Evolutionary conservation across 92 coral and sea anemone species (phyloP).

Genomic region (Scolanthus callimorphus): DNA sequence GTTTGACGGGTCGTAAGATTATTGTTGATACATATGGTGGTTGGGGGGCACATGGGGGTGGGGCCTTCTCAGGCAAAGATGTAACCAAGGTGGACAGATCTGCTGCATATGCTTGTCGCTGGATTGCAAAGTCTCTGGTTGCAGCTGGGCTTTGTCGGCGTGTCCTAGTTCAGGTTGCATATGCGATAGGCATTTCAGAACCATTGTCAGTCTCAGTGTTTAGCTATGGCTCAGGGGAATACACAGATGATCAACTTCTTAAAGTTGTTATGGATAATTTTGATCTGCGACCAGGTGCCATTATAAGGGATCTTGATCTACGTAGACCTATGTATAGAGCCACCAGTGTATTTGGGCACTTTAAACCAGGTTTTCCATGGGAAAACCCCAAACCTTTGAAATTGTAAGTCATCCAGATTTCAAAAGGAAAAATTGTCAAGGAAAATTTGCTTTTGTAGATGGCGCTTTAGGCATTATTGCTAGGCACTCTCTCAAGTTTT

Average conservation of each 20-base stretch:
- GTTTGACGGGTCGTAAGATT: constrained; percentile 88
- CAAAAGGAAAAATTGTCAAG: too few relatives aligned
- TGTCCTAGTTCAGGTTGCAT: constrained; percentile 76
- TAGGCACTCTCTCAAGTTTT: too few relatives aligned
- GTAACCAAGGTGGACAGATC: constrained; percentile 86
- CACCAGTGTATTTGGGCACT: constrained; percentile 91
- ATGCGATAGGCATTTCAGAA: constrained; percentile 75
- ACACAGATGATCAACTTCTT: constrained; percentile 70
- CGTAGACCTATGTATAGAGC: constrained; percentile 79
- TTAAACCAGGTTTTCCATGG: constrained; percentile 95
- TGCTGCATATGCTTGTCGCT: constrained; percentile 82
- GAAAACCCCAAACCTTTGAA: constrained; percentile 82
- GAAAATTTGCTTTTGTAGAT: too few relatives aligned
- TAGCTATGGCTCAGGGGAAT: constrained; percentile 74
- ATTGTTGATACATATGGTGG: constrained; percentile 93
- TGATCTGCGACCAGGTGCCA: constrained; percentile 84
- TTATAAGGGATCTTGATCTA: constrained; percentile 78
- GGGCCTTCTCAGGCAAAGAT: constrained; percentile 92
- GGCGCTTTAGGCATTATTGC: too few relatives aligned
- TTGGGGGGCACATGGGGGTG: constrained; percentile 96
- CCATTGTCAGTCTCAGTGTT: constrained; percentile 82
- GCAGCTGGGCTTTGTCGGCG: constrained; percentile 83
- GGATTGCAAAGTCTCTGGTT: constrained; percentile 91
- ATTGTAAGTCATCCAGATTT: constrained; percentile 43
- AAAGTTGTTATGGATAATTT: constrained; percentile 64